Base-by-base conservation (phyloP, 2,113 vertebrate genomes). In the Colaptes auratus region DNA sequence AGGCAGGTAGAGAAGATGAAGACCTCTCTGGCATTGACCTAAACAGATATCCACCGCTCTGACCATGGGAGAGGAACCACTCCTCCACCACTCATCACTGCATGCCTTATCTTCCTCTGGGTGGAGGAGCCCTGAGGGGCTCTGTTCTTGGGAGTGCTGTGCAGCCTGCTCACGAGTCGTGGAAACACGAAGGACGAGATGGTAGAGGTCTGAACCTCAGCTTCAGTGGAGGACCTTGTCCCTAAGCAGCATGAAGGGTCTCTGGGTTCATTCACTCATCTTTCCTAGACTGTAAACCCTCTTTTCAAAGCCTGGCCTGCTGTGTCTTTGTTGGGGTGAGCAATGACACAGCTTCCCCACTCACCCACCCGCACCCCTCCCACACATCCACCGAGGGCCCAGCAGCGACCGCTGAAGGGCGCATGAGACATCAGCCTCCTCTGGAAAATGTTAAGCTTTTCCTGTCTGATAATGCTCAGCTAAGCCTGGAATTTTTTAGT, bases 381-480 rank as follows among this genome's bases (percentile, higher is more conserved):
- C 84, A 83, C 59, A 55, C 61, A 20, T 64, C 65, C 77, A 84
- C 83, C 93, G 71, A 91, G 77, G 69, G 72, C 88, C 17, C 64
- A 65, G 56, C 44, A 80, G 76, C 80, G 92, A 97, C 65, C 93
- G 80, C 78, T 87, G 82, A 66, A 90, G 90, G 80, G 25, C 92
- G 67, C 82, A 85, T 89, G 84, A 90, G 67, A 80, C 82, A 35
- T 73, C 17, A 73, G 71, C 79, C 39, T 39, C 86, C 95, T 92
- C 83, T 98, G 97, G 97, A 98, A 98, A 97, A 97, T 90, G 86
- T 97, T 97, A 97, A 90, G 6, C 4, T 95, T 97, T 97, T 97
- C 97, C 96, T 96, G 92, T 53, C 87, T 92, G 77, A 96, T 95
- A 95, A 95, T 1, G 50, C 89, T 92, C 66, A 66, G 44, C 50